Percentiles rank a stretch among this genome's conserved stretches.
Evolutionary conservation across 2,888 invertebrate species (phyloP).

Genomic region (Lithophane ornitopus): DNA sequence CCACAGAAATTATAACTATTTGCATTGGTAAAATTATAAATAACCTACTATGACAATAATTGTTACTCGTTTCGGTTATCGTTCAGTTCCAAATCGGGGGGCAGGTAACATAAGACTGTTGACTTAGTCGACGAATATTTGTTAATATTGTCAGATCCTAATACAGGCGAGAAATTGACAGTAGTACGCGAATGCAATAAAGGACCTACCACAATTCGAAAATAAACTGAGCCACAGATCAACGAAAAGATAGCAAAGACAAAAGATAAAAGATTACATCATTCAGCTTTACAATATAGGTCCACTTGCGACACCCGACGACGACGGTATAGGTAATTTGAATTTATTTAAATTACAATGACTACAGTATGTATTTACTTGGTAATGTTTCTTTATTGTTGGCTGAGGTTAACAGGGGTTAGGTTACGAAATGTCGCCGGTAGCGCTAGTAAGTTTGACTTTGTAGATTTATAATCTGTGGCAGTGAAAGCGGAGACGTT

Average conservation of each 20-base stretch:
- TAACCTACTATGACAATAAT: neutral
- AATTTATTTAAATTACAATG: conserved; percentile 89
- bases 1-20: neutral
- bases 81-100: neutral
- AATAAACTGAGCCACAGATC: conserved; percentile 59
- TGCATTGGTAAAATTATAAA: neutral
- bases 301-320: conserved; percentile 77
- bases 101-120: conserved; percentile 33
- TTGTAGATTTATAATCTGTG: conserved; percentile 65
- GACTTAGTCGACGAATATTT: conserved; percentile 10
- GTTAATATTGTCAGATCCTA: conserved; percentile 18
- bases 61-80: neutral
- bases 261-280: conserved; percentile 75
- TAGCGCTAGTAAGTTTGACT: conserved; percentile 60
- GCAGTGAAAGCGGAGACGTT: conserved; percentile 62
- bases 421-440: conserved; percentile 80
- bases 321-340: conserved; percentile 79
- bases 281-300: conserved; percentile 65
- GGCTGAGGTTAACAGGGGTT: conserved; percentile 82
- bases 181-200: conserved; percentile 69
- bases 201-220: conserved; percentile 76
- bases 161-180: conserved; percentile 61
- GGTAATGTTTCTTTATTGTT: conserved; percentile 83
- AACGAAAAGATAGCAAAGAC: conserved; percentile 60
- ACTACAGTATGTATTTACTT: conserved; percentile 83